Evolutionary conservation across 2,113 vertebrate genomes (phyloP), one percentile per base, ranked within the genome.

Genomic region (Sinosuthora webbiana): DNA sequence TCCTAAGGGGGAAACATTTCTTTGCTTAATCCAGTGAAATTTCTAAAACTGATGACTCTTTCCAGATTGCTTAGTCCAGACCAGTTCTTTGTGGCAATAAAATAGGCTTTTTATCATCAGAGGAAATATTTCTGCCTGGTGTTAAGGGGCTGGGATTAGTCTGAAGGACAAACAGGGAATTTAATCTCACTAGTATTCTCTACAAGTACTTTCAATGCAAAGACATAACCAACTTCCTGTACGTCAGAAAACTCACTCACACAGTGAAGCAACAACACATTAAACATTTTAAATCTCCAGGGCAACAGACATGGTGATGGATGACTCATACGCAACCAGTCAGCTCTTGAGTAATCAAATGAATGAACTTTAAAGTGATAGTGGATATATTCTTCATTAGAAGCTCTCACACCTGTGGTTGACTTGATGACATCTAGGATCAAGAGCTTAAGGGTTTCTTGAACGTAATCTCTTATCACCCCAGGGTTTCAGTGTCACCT

Each of bases 401-500:
- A 44, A 87, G 39, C 10, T 87, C 28, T 63, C 60, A 80, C 33
- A 63, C 20, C 17, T 35, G 18, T 8, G 4, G 39, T 14, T 67
- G 42, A 50, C 35, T 55, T 37, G 63, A 33, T 55, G 52, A 30
- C 25, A 55, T 25, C 25, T 70, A 25, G 37, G 0, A 41, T 49
- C 37, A 22, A 74, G 55, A 31, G 8, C 2, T 73, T 64, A 6
- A 30, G 22, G 4, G 14, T 67, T 78, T 93, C 42, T 84, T 53
- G 33, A 81, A 41, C 25, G 14, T 39, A 39, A 37, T 56, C 31
- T 82, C 4, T 57, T 62, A n/a, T 41, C 21, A 63, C 16, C 2
- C 9, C 35, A 53, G 37, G 57, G 27, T 73, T 78, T 41, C 0
- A 0, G 8, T 60, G 25, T 44, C 28, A 25, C 6, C n/a, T 47